A percentile compares a stretch with the other conserved stretches of the same genome.
These are phyloP conservation scores for Latrodectus hesperus DNA, from an alignment of 2,888 invertebrate species.

Conservation along the genomic window DNA sequence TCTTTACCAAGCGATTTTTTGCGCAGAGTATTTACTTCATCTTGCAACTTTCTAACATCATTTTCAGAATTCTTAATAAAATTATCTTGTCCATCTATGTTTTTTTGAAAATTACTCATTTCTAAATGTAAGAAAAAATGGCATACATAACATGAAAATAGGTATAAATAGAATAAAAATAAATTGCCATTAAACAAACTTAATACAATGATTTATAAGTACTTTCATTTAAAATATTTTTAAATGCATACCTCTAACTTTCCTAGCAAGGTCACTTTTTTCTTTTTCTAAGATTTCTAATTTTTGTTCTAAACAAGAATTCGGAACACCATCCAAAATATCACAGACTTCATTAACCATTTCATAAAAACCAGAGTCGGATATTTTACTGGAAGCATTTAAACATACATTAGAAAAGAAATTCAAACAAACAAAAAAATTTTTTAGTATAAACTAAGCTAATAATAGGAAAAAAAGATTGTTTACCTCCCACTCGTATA, in stretches of 20 bases:
- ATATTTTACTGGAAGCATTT: slow-evolving; percentile 50
- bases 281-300: slow-evolving; percentile 83
- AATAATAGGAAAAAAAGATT: not conserved
- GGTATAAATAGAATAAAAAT: not conserved
- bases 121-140: slow-evolving; percentile 39
- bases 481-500: slow-evolving; percentile 90
- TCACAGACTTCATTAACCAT: slow-evolving; percentile 57
- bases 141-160: not conserved
- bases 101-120: slow-evolving; percentile 68
- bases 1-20: slow-evolving; percentile 84
- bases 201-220: not conserved
- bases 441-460: not conserved
- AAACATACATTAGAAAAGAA: not conserved
- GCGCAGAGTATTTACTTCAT: slow-evolving; percentile 87
- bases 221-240: not conserved
- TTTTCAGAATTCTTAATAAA: slow-evolving; percentile 66
- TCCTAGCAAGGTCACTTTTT: slow-evolving; percentile 82
- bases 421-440: not conserved
- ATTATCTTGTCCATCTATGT: slow-evolving; percentile 59
- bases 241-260: slow-evolving; percentile 79
- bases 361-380: slow-evolving; percentile 59
- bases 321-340: slow-evolving; percentile 61
- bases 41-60: slow-evolving; percentile 82
- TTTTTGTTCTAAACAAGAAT: slow-evolving; percentile 75
- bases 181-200: not conserved